phyloP scores from a whole-genome alignment of 2,113 vertebrate genomes.

The Phycodurus eques region DNA sequence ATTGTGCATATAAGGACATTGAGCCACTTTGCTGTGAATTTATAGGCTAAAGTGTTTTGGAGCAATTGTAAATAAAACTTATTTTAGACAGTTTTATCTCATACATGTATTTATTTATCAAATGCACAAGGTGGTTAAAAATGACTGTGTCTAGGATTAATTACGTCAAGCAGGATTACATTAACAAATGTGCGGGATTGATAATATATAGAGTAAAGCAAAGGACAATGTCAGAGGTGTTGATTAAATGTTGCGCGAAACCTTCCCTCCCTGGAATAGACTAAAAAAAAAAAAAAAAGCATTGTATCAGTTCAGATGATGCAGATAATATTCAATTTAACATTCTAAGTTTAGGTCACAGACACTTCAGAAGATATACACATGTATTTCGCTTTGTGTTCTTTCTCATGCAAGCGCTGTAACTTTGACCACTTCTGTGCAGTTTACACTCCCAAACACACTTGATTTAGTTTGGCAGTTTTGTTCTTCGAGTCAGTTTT shows the following conservation, averaged over 20 bases:
- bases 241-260: conserved; percentile 5
- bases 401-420: conserved; percentile 22
- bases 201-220: conserved; percentile 1
- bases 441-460: conserved; percentile 1
- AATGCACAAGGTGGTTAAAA: conserved; percentile 30
- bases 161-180: not conserved
- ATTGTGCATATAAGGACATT: not conserved
- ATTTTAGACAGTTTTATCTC: not conserved
- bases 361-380: not conserved
- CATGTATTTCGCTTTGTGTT: not conserved
- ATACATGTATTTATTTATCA: conserved; percentile 47
- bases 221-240: not conserved
- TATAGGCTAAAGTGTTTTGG: not conserved
- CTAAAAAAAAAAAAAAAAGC: not conserved
- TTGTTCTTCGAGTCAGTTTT: conserved; percentile 17
- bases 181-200: not conserved
- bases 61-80: not conserved
- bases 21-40: not conserved
- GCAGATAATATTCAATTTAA: not conserved
- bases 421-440: not conserved
- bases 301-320: not conserved
- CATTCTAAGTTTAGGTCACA: not conserved
- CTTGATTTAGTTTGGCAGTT: conserved; percentile 49
- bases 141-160: conserved; percentile 10
- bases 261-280: not conserved